These are phyloP conservation scores for Hemiprocne comata DNA, from an alignment of 2,113 vertebrate genomes.

Conservation along the genomic window DNA sequence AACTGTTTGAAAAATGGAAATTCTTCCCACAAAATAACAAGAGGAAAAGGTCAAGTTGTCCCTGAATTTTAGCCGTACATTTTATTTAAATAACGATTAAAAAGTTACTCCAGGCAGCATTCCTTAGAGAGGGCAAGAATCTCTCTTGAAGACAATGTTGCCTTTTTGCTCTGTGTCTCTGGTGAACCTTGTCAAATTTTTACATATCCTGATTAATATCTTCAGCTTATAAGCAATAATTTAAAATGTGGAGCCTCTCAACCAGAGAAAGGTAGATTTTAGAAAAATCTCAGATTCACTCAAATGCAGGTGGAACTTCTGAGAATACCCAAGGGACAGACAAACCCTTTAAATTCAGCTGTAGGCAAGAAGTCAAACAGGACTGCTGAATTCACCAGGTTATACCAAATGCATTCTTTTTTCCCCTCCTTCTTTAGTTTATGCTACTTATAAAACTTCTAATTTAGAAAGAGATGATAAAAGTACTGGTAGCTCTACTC, in stretches of 20 bases:
- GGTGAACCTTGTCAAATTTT: background rate
- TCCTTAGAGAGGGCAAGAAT: background rate
- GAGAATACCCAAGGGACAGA: background rate
- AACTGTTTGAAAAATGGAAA: background rate
- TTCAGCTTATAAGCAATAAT: background rate
- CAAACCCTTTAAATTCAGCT: background rate
- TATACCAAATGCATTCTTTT: background rate
- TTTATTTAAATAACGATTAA: background rate
- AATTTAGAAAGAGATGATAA: background rate
- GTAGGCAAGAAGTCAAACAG: background rate
- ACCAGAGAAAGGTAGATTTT: background rate
- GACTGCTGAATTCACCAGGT: background rate
- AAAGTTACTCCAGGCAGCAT: background rate
- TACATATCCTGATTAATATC: background rate
- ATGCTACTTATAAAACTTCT: accelerated
- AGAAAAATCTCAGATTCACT: background rate
- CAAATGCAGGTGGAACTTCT: background rate
- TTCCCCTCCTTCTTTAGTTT: background rate
- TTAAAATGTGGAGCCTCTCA: background rate
- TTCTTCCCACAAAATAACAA: background rate
- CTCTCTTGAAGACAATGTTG: background rate
- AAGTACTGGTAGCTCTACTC: background rate
- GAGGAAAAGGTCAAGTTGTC: background rate
- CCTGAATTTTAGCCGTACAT: background rate
- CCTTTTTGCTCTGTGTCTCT: background rate